Evolutionary conservation across 35 echinoderm and acorn worm genomes (phyloP), one percentile per base, ranked within the genome.

Genomic region (Acanthaster planci): DNA sequence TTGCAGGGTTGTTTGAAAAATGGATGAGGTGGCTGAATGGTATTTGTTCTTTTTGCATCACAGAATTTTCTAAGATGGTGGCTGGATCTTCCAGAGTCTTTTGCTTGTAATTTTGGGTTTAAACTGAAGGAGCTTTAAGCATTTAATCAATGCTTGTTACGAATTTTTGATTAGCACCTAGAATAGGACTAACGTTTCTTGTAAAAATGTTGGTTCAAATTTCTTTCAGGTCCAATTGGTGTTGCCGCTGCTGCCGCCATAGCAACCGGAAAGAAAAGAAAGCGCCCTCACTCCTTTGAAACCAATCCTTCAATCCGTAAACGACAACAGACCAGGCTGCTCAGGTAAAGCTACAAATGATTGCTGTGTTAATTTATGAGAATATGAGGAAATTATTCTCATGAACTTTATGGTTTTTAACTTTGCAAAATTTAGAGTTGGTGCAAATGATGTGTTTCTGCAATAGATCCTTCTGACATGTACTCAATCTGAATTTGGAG

Each of bases 171-270:
- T n/a, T n/a, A 47, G 60, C 32, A 68, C 18, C 60, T 68, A 27
- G n/a, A 68, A 35, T 35, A 18, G 22, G 22, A 57, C 22, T 57
- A 14, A 14, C 22, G n/a, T 68, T 6, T 6, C n/a, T 68, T 68
- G n/a, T 51, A 82, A 82, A 5, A 64, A 67, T 84, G 5, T 39
- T 5, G 64, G 26, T n/a, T n/a, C n/a, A n/a, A 21, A 14, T 76
- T 39, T 77, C 22, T 50, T 78, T 67, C 51, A 99, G 96, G 96
- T 85, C 85, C 96, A 44, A 99, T 99, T 39, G 96, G 96, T 54
- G 89, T 99, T 60, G 96, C 96, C 77, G 96, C 96, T 81, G 96
- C 96, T 18, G 96, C 96, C 55, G 96, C 96, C 67, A 99, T 99
- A 52, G 96, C 96, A 72, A 99, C 96, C 60, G 96, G 96, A 12